phyloP scores from a whole-genome alignment of 2,113 vertebrate genomes.

The Dipodomys stephensi region DNA sequence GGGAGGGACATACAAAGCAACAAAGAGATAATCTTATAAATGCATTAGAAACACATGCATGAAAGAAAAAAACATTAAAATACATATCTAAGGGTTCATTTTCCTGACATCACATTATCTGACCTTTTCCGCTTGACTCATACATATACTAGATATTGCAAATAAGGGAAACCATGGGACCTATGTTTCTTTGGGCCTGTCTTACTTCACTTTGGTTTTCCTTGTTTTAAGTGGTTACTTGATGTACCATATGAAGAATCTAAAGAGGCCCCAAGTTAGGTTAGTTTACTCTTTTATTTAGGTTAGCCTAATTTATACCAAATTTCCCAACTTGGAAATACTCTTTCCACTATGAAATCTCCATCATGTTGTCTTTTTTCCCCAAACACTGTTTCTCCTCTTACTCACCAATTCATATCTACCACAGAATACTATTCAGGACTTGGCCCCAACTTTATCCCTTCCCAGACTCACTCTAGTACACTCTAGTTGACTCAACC shows the following conservation, averaged over 20 bases:
- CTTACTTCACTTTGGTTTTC: too few relatives aligned
- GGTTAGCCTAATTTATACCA: not conserved
- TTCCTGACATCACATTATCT: too few relatives aligned
- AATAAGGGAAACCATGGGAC: too few relatives aligned
- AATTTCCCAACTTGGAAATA: not conserved
- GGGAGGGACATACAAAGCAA: too few relatives aligned
- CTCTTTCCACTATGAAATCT: not conserved
- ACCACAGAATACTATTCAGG: not conserved
- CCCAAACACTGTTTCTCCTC: not conserved
- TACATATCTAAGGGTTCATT: too few relatives aligned
- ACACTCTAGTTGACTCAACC: not conserved
- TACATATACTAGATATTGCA: too few relatives aligned
- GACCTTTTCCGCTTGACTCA: too few relatives aligned
- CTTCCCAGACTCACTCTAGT: not conserved
- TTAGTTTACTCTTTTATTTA: not conserved
- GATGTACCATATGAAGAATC: not conserved
- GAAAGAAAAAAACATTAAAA: too few relatives aligned
- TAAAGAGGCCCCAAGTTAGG: not conserved
- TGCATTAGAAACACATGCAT: too few relatives aligned
- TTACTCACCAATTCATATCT: not conserved
- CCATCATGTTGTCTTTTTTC: not conserved
- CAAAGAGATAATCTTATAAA: too few relatives aligned
- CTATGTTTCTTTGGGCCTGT: too few relatives aligned
- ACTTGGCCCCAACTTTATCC: not conserved
- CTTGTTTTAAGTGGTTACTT: constrained; percentile 28